Evolutionary conservation across 2,113 vertebrate species (phyloP), one percentile per base, ranked within the genome.

Genomic region (Cairina moschata): DNA sequence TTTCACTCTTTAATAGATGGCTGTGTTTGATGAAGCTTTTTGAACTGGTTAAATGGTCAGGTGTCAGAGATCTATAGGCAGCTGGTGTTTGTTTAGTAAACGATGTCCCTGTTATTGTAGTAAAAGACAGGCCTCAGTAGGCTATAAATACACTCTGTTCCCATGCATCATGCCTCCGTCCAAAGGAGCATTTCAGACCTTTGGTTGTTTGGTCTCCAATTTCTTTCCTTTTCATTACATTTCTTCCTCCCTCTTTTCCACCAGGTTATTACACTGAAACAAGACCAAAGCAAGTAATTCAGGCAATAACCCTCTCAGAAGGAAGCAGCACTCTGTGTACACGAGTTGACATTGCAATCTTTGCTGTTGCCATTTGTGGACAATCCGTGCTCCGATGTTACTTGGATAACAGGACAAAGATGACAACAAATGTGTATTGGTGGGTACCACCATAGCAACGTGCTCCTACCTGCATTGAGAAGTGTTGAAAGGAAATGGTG

Each of bases 71-170:
- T 85, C 54, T 92, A 46, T 72, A 89, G 83, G 83, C 84, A 96
- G 92, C 90, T 96, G 78, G 75, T 94, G 83, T 97, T 97, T 96
- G 66, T 91, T 96, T 96, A 94, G 90, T 95, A 97, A 97, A 85
- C 69, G 38, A 92, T 94, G 89, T 90, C 62, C 88, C 68, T 93
- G 72, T 95, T 97, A 65, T 71, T 93, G 83, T 52, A 84, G 88
- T 86, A 95, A 83, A 94, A 96, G 86, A 82, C 72, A 94, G 72
- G 72, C 66, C 86, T 97, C 58, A 1, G 67, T 91, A 80, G 84
- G 76, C 94, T 79, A 32, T 95, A 83, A 92, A 86, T 86, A 75
- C 65, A 79, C 68, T 56, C 66, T 44, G 34, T 84, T 93, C 83
- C 73, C 60, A 79, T 83, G 55, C 83, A 62, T 75, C 87, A 66